A percentile compares a stretch with the other conserved stretches of the same genome.
phyloP scores from a whole-genome alignment of 2,113 vertebrate genomes.

The Eurystomus gularis region DNA sequence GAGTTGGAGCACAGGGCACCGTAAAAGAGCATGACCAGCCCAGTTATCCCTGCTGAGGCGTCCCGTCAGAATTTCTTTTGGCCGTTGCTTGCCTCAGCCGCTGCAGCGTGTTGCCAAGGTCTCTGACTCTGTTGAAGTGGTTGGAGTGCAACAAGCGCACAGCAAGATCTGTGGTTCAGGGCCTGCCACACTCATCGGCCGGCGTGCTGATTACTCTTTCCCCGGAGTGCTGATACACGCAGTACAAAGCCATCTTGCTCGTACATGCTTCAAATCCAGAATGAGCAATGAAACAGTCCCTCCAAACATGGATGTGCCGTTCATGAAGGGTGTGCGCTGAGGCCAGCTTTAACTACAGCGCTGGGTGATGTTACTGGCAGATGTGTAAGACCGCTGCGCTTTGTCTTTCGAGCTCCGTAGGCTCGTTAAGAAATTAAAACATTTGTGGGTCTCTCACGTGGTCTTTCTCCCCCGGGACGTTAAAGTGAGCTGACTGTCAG shows the following conservation, averaged over 20 bases:
- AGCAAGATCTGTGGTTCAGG: background rate
- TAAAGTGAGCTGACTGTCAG: slow-evolving; percentile 52
- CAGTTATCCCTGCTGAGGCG: background rate
- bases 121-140: background rate
- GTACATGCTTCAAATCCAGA: background rate
- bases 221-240: background rate
- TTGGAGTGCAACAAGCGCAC: background rate
- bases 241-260: background rate
- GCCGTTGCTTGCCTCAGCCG: background rate
- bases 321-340: background rate
- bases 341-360: background rate
- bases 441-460: background rate
- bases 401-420: background rate
- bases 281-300: background rate
- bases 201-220: background rate
- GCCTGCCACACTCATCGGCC: fast-evolving
- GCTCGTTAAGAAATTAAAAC: slow-evolving; percentile 58
- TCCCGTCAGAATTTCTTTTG: background rate
- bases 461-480: slow-evolving; percentile 21
- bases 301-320: background rate
- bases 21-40: background rate
- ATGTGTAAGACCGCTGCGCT: background rate
- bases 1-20: fast-evolving
- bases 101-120: background rate
- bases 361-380: background rate